Conservation (phyloP, 2,888 invertebrate species). For the Alviniconcha strummeri region DNA sequence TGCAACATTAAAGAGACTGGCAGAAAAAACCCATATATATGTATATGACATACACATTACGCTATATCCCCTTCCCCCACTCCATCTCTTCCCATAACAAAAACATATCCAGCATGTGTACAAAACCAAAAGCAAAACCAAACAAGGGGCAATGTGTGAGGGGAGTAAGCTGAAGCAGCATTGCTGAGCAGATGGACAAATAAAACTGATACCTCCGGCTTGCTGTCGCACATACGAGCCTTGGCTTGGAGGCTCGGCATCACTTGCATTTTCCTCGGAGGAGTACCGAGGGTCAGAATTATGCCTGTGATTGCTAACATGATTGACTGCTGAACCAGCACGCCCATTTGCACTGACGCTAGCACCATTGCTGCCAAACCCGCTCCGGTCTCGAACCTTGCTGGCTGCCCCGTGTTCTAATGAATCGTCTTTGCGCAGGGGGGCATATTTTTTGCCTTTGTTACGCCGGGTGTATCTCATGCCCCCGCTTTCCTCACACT, state of each 20-base stretch:
- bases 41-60: too few species aligned
- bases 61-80: too few species aligned
- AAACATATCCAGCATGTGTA: too few species aligned
- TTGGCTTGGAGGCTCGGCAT: conserved; percentile 59
- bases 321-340: conserved; percentile 20
- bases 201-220: conserved; percentile 62
- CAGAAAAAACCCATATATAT: too few species aligned
- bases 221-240: conserved; percentile 76
- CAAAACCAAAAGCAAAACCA: too few species aligned
- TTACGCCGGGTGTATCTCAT: conserved; percentile 60
- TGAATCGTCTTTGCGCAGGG: conserved; percentile 65
- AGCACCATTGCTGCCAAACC: conserved; percentile 33
- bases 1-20: too few species aligned
- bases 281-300: conserved; percentile 56
- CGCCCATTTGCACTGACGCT: conserved; percentile 36
- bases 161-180: background rate
- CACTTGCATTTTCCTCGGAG: conserved; percentile 65
- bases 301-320: conserved; percentile 40
- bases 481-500: conserved; percentile 60
- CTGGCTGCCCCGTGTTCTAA: conserved; percentile 50
- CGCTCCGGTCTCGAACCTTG: conserved; percentile 39
- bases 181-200: conserved; percentile 13
- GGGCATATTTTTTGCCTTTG: conserved; percentile 67
- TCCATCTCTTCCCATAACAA: too few species aligned
- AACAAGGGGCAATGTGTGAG: too few species aligned